Evolutionary conservation across 2,888 invertebrate genomes (phyloP).

Genomic region (Phortica okadai): DNA sequence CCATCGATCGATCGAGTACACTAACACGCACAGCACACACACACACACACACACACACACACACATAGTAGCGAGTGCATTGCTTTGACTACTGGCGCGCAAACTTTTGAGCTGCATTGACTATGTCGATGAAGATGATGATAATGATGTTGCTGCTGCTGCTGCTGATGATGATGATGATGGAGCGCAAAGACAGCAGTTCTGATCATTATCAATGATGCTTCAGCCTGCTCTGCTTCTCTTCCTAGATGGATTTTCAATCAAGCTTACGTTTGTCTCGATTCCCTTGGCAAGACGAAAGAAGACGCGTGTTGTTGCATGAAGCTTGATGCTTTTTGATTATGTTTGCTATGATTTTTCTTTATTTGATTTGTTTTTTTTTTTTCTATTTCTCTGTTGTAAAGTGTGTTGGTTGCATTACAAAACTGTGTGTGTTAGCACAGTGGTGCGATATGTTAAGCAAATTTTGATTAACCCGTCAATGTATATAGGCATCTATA

Average conservation of each 20-base stretch:
- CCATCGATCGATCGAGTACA: not conserved
- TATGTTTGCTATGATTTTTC: not conserved
- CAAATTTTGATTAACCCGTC: no score
- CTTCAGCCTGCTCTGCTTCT: constrained; percentile 24
- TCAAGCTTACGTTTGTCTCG: constrained; percentile 1
- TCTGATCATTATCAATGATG: constrained; percentile 68
- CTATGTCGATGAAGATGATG: not conserved
- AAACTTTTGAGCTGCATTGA: not conserved
- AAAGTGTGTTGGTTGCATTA: constrained; percentile 1
- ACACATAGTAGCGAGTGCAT: not conserved
- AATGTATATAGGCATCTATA: no score
- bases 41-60: not conserved
- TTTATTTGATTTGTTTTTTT: not conserved
- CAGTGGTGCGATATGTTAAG: not conserved
- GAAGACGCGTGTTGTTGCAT: constrained; percentile 7
- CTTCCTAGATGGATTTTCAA: constrained; percentile 29
- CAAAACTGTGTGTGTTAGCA: not conserved
- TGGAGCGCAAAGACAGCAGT: constrained; percentile 38
- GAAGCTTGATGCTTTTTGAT: constrained; percentile 9
- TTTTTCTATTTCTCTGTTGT: not conserved
- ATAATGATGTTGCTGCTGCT: not conserved
- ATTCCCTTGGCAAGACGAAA: constrained; percentile 5
- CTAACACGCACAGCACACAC: not conserved
- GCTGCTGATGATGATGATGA: not conserved
- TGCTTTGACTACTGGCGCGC: constrained; percentile 14